A percentile compares a stretch with the other conserved stretches of the same genome.
Evolutionary conservation across 2,797 vertebrate genomes (phyloP).

Genomic region (Brachyrhaphis roseni): DNA sequence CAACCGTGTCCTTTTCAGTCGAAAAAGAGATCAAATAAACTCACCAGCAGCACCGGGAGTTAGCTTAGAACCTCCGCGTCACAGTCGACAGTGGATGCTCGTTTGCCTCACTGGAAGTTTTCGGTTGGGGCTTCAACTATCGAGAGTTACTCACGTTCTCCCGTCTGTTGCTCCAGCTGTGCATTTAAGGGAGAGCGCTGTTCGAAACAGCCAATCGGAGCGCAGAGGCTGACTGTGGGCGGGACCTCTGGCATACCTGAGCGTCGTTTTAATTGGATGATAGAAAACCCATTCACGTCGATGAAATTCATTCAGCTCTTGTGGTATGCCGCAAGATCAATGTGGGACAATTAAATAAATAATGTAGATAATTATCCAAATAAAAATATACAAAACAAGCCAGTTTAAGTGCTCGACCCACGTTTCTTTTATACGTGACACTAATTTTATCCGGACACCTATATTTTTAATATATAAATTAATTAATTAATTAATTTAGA

Average conservation of each 20-base stretch:
- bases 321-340: background rate
- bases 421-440: background rate
- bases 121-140: background rate
- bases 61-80: background rate
- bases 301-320: background rate
- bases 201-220: conserved; percentile 82
- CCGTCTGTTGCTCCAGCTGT: conserved; percentile 36
- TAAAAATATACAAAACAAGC: background rate
- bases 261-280: conserved; percentile 40
- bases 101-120: background rate
- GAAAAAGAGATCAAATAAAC: conserved; percentile 10
- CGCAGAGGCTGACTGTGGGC: conserved; percentile 40
- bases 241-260: conserved; percentile 55
- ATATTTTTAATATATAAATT: no score
- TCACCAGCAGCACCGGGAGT: conserved; percentile 34
- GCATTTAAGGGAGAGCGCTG: conserved; percentile 61
- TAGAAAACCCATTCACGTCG: conserved; percentile 20
- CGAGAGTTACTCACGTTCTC: background rate
- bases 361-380: background rate
- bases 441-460: background rate
- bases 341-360: background rate
- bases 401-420: background rate
- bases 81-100: no score
- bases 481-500: background rate
- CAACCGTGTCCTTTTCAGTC: no score